Percentiles rank a stretch among this genome's conserved stretches.
Evolutionary conservation across 2,888 invertebrate species (phyloP).

Genomic region (Drosophila imparisetae): DNA sequence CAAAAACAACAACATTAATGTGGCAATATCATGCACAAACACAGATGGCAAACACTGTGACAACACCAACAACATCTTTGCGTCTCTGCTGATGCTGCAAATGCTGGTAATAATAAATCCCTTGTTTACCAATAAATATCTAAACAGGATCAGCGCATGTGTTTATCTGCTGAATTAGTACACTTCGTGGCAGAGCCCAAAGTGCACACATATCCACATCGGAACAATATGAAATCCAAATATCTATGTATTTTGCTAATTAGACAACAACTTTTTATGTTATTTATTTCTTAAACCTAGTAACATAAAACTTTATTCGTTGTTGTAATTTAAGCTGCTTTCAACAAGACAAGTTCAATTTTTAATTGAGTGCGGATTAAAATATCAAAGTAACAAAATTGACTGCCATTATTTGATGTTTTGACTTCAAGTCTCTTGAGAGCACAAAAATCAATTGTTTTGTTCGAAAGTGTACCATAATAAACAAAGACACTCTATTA

Average conservation of each 20-base stretch:
- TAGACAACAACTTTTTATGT: not conserved
- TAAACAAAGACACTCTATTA: not conserved
- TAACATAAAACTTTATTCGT: not conserved
- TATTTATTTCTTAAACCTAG: not conserved
- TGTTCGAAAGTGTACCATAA: not conserved
- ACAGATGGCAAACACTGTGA: constrained; percentile 25
- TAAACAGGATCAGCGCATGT: constrained; percentile 41
- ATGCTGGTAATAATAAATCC: constrained; percentile 75
- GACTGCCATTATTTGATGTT: not conserved
- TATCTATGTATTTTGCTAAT: constrained; percentile 4
- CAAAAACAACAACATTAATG: constrained; percentile 38
- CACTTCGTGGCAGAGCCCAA: not conserved
- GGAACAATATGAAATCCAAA: not conserved
- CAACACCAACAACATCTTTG: constrained; percentile 32
- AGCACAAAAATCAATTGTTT: not conserved
- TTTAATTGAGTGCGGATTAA: not conserved
- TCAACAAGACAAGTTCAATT: not conserved
- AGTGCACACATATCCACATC: not conserved
- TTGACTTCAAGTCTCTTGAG: not conserved
- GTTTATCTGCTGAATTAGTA: constrained; percentile 28
- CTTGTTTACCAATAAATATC: constrained; percentile 74
- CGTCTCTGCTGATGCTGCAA: constrained; percentile 63
- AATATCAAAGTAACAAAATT: not conserved
- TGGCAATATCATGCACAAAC: constrained; percentile 40
- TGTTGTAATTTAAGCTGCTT: not conserved